A percentile compares a stretch with the other conserved stretches of the same genome.
Conservation (phyloP, 2,888 invertebrate genomes). For the Pyrochroa serraticornis region DNA sequence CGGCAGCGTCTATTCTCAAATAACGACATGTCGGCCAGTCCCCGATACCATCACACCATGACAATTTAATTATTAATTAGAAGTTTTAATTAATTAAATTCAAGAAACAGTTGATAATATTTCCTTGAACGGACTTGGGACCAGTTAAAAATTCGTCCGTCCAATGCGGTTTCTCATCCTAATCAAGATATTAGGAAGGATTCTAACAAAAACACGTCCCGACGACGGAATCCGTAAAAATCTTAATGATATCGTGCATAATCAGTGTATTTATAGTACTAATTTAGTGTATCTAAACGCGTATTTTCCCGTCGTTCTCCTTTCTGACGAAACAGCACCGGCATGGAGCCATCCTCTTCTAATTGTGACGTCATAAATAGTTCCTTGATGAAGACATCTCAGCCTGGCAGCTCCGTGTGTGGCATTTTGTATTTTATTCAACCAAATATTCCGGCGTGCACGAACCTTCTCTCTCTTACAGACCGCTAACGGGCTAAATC, state of each 20-base stretch:
- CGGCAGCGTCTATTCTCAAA: no score
- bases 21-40: slow-evolving; percentile 3
- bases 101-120: neutral
- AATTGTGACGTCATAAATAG: slow-evolving; percentile 56
- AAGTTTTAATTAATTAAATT: slow-evolving; percentile 20
- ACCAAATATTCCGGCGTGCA: slow-evolving; percentile 36
- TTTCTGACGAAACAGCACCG: neutral
- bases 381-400: slow-evolving; percentile 59
- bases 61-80: slow-evolving; percentile 23
- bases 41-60: slow-evolving; percentile 10
- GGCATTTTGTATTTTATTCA: slow-evolving; percentile 55
- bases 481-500: neutral
- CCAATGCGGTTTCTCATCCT: slow-evolving; percentile 3
- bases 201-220: slow-evolving; percentile 20
- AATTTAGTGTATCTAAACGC: slow-evolving; percentile 32
- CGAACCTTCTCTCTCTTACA: slow-evolving; percentile 5
- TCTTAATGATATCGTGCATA: slow-evolving; percentile 35
- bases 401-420: slow-evolving; percentile 57
- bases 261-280: slow-evolving; percentile 34
- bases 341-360: slow-evolving; percentile 21
- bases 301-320: slow-evolving; percentile 24
- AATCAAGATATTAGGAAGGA: slow-evolving; percentile 18
- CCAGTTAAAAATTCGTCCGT: neutral
- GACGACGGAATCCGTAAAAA: slow-evolving; percentile 19
- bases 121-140: slow-evolving; percentile 12